Evolutionary conservation across 2,888 invertebrate genomes (phyloP), one percentile per base, ranked within the genome.

Genomic region (Leistus spinibarbis): DNA sequence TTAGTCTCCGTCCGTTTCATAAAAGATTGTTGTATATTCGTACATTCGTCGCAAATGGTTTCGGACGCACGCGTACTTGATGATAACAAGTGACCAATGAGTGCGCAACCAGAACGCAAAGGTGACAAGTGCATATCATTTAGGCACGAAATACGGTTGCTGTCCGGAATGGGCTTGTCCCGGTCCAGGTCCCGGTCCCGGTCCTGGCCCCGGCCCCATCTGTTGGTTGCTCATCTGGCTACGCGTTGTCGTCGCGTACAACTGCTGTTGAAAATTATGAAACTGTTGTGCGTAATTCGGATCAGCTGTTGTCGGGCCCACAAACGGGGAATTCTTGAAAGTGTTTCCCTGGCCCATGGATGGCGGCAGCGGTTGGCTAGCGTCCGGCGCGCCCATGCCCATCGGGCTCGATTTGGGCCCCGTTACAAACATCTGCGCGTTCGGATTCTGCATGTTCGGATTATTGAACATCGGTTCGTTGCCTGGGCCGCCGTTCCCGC

Each of bases 251-350:
- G 96, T 97, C 77, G 97, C 96, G 86, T 97, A 97, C 80, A 97
- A 87, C 86, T 96, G 96, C 85, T 97, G 97, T 84, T 97, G 97
- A 88, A 97, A 97, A 87, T 96, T 95, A 86, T 96, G 96, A 88
- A 94, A 97, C 89, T 96, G 96, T 86, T 95, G 95, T 82, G 96
- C 96, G 87, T 97, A 97, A 84, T 95, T 95, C 13, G 96, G 94
- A 86, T 97, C 96, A 64, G 93, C 92, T 76, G 95, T 94, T 24
- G 92, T 93, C 7, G 95, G 95, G 24, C 94, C 94, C 75, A 94
- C 92, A 84, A 95, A 96, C 79, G 94, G 93, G 3, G 91, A 90
- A 79, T 91, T 92, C 83, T 93, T 93, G 86, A 93, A 94, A 60
- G 87, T 83, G 80, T 86, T 88, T 77, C 89, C 90, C 66, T 92